These are phyloP conservation scores for Epizoanthus fatuus DNA, from an alignment of 92 coral and sea anemone genomes.

Conservation along the genomic window DNA sequence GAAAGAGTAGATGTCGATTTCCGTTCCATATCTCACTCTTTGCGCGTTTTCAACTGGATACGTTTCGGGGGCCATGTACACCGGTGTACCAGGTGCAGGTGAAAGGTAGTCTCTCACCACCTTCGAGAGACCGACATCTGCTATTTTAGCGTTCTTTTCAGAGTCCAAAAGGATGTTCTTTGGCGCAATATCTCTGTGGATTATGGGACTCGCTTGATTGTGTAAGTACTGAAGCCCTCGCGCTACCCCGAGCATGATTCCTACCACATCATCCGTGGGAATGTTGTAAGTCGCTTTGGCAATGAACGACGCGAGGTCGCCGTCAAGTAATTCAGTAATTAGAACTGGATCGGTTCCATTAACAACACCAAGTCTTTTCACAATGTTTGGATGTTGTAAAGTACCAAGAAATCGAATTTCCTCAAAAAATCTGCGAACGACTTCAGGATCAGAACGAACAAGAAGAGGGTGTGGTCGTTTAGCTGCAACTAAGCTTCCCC, in stretches of 20 bases:
- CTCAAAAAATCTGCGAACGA: constrained; percentile 33
- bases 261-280: constrained; percentile 39
- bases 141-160: constrained; percentile 51
- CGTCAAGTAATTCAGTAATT: constrained; percentile 65
- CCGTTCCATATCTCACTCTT: constrained; percentile 19
- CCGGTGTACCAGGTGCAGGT: constrained; percentile 53
- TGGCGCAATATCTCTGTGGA: constrained; percentile 63
- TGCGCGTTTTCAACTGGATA: background rate
- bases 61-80: constrained; percentile 63
- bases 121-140: constrained; percentile 67
- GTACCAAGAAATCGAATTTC: constrained; percentile 48
- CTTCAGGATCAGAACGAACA: constrained; percentile 37
- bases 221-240: constrained; percentile 65
- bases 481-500: constrained; percentile 68
- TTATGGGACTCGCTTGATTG: constrained; percentile 38
- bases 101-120: constrained; percentile 29
- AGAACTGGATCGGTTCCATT: constrained; percentile 48
- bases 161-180: constrained; percentile 59
- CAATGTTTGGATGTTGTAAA: constrained; percentile 62
- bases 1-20: constrained; percentile 34
- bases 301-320: constrained; percentile 42
- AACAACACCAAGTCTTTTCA: constrained; percentile 36
- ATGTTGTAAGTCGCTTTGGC: constrained; percentile 26
- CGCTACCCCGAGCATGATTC: constrained; percentile 66
- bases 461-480: constrained; percentile 57